Evolutionary conservation across 2,797 vertebrate species (phyloP).

Genomic region (Galago senegalensis): DNA sequence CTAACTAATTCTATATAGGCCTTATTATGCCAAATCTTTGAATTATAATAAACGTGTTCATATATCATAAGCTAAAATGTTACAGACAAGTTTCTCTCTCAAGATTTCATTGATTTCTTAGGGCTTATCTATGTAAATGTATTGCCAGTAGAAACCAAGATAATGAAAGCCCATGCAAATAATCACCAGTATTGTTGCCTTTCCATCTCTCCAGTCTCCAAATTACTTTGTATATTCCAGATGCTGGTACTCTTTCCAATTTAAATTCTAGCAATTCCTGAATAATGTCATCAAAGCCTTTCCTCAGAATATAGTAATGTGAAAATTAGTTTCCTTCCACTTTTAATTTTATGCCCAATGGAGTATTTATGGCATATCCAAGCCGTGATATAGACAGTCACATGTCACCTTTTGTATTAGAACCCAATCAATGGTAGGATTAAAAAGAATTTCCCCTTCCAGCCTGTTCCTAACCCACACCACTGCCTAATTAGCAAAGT

Average conservation of each 20-base stretch:
- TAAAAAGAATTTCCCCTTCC: not conserved
- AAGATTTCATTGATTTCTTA: slow-evolving; percentile 49
- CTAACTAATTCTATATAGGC: not conserved
- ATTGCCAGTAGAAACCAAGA: slow-evolving; percentile 55
- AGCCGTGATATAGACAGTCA: not conserved
- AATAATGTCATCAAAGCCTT: slow-evolving; percentile 59
- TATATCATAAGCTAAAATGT: slow-evolving; percentile 35
- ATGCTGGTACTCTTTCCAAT: slow-evolving; percentile 62
- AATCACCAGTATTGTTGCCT: slow-evolving; percentile 34
- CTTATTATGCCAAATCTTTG: not conserved
- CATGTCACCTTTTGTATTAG: not conserved
- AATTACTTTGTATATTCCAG: slow-evolving; percentile 56
- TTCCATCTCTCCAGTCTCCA: slow-evolving; percentile 28
- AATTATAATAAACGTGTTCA: slow-evolving; percentile 41
- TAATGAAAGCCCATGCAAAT: slow-evolving; percentile 62
- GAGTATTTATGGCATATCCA: slow-evolving; percentile 39
- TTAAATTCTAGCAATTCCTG: slow-evolving; percentile 68
- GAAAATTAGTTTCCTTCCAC: slow-evolving; percentile 70
- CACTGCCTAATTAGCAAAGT: slow-evolving; percentile 4
- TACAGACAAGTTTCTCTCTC: not conserved
- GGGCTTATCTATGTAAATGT: slow-evolving; percentile 54
- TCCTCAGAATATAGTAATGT: slow-evolving; percentile 54
- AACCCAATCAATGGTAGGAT: not conserved
- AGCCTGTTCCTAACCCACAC: not conserved
- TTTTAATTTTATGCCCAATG: slow-evolving; percentile 64